These are phyloP conservation scores for Ailuropoda melanoleuca DNA, from an alignment of 2,113 vertebrate genomes.

Conservation along the genomic window DNA sequence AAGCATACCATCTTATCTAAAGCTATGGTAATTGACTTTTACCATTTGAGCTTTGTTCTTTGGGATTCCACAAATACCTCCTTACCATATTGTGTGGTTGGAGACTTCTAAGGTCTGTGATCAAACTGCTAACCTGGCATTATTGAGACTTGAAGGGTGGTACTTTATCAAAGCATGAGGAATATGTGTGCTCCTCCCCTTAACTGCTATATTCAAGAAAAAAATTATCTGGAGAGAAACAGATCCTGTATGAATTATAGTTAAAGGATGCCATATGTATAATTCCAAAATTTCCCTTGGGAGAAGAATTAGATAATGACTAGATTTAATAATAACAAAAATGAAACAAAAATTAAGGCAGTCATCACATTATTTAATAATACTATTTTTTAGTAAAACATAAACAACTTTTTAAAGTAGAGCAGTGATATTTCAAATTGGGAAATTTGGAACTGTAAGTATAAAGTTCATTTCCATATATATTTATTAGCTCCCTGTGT, in stretches of 20 bases:
- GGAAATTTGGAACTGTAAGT: background rate
- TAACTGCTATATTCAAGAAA: background rate
- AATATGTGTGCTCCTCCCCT: background rate
- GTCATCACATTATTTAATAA: constrained; percentile 16
- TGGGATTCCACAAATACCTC: background rate
- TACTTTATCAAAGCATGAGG: background rate
- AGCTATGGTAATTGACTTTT: background rate
- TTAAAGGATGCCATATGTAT: background rate
- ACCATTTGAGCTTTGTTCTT: background rate
- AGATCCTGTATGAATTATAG: background rate
- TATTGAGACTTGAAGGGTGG: background rate
- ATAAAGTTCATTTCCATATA: constrained; percentile 2
- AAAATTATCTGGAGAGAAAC: background rate
- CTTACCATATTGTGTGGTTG: background rate
- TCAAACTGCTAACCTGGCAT: background rate
- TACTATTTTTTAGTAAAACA: constrained; percentile 24
- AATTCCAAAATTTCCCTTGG: background rate
- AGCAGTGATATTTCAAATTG: background rate
- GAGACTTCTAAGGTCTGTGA: background rate
- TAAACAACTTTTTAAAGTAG: constrained; percentile 17
- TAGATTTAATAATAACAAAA: background rate
- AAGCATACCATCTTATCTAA: background rate
- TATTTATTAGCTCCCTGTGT: constrained; percentile 1
- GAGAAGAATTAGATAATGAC: background rate
- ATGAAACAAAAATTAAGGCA: background rate